phyloP scores from a whole-genome alignment of 2,113 vertebrate genomes.

The Cephalopterus ornatus region DNA sequence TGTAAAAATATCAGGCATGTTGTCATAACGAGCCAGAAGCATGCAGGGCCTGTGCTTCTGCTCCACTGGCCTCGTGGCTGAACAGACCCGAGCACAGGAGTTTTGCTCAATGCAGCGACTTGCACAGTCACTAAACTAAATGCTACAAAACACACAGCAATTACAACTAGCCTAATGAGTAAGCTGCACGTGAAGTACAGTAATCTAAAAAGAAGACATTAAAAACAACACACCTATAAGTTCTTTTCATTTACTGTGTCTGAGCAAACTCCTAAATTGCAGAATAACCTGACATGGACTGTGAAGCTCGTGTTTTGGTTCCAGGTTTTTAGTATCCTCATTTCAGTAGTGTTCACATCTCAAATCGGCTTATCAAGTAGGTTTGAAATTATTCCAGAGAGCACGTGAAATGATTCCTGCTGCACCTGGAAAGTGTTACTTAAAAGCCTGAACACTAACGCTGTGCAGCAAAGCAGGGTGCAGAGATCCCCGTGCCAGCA shows the following conservation, averaged over 20 bases:
- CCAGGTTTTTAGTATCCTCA: not conserved
- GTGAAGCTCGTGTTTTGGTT: not conserved
- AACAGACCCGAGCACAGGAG: accelerated
- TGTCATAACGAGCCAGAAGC: not conserved
- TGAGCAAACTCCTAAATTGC: not conserved
- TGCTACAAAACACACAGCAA: not conserved
- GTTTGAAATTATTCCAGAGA: not conserved
- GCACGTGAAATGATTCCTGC: no score
- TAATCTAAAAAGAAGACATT: not conserved
- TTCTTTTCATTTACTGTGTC: not conserved
- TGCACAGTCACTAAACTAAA: not conserved
- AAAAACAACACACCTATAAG: not conserved
- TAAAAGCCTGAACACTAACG: not conserved
- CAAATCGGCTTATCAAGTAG: not conserved
- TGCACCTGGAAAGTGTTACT: not conserved
- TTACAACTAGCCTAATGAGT: not conserved
- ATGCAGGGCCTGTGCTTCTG: not conserved
- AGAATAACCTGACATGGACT: not conserved
- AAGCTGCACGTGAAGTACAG: not conserved
- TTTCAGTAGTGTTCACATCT: not conserved
- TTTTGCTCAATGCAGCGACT: not conserved
- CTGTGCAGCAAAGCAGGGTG: accelerated
- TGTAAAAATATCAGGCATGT: not conserved
- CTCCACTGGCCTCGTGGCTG: not conserved
- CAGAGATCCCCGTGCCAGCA: not conserved